Percentiles rank a stretch among this genome's conserved stretches.
Evolutionary conservation across 2,888 invertebrate species (phyloP).

Genomic region (Eupithecia vulgata): DNA sequence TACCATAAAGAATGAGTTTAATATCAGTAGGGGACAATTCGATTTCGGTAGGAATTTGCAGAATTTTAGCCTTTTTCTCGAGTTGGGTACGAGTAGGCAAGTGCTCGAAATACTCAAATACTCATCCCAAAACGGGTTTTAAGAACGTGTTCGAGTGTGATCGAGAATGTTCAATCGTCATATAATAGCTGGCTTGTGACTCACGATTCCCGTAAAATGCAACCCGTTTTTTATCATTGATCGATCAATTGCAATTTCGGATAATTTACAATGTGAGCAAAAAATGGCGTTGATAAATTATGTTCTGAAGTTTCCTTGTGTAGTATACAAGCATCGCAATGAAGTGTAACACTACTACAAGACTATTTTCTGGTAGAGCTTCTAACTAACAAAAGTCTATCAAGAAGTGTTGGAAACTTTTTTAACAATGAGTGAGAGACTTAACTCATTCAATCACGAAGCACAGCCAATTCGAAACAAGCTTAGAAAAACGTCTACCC

Average conservation of each 20-base stretch:
- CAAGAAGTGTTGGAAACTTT: neutral
- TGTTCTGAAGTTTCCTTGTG: conserved; percentile 1
- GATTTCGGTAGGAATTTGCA: conserved; percentile 12
- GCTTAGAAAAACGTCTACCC: conserved; percentile 70
- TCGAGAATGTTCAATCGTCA: conserved; percentile 30
- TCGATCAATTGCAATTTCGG: conserved; percentile 51
- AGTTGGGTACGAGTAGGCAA: conserved; percentile 13
- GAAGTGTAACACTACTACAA: neutral
- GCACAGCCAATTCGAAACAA: conserved; percentile 68
- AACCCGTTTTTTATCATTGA: conserved; percentile 48
- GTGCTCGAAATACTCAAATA: conserved; percentile 24
- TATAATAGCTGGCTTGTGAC: conserved; percentile 45
- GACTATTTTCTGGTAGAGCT: neutral
- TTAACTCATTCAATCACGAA: conserved; percentile 8
- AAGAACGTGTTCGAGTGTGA: conserved; percentile 26
- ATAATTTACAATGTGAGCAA: conserved; percentile 43
- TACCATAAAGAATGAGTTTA: conserved; percentile 4
- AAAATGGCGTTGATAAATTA: conserved; percentile 25
- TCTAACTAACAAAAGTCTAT: neutral
- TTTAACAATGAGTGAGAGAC: neutral
- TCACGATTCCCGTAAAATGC: conserved; percentile 55
- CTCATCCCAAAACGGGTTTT: conserved; percentile 28
- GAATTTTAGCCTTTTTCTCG: conserved; percentile 14
- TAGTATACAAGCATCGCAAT: neutral
- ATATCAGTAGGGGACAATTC: conserved; percentile 44